Evolutionary conservation across 2,797 vertebrate species (phyloP).

Genomic region (Microtus agrestis): DNA sequence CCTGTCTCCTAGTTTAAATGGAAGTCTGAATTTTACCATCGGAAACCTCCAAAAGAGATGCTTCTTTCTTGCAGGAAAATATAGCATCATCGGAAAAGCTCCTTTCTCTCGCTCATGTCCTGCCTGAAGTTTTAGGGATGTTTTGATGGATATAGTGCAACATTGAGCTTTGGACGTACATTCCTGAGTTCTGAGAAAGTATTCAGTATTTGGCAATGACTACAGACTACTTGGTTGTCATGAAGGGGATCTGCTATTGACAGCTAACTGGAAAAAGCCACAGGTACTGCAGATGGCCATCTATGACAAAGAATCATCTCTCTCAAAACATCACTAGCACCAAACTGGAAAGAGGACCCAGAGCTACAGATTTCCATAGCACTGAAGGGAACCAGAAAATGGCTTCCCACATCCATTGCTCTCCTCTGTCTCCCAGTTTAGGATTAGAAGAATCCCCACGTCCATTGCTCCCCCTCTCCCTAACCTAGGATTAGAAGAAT

Average conservation of each 20-base stretch:
- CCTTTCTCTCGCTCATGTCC: not conserved
- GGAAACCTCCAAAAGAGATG: slow-evolving; percentile 11
- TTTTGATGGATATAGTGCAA: not conserved
- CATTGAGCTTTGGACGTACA: not conserved
- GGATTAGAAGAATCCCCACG: not conserved
- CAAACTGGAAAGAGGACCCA: not conserved
- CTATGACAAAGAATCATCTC: not conserved
- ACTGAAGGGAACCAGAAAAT: slow-evolving; percentile 8
- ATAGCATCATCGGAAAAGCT: not conserved
- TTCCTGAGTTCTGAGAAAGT: slow-evolving; percentile 19
- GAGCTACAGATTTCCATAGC: not conserved
- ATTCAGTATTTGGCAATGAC: not conserved
- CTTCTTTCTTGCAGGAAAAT: slow-evolving; percentile 39
- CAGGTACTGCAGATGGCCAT: not conserved
- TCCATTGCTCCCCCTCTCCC: no score
- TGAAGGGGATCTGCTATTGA: not conserved
- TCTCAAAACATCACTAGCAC: not conserved
- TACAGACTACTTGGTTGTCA: not conserved
- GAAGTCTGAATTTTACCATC: not conserved
- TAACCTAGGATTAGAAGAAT: not conserved
- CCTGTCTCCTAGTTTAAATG: not conserved
- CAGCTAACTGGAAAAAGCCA: not conserved
- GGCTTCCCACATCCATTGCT: not conserved
- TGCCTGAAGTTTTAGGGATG: slow-evolving; percentile 39
- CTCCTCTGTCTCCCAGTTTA: not conserved